phyloP scores from a whole-genome alignment of 1,140 invertebrate species.

The Zaprionus camerounensis region DNA sequence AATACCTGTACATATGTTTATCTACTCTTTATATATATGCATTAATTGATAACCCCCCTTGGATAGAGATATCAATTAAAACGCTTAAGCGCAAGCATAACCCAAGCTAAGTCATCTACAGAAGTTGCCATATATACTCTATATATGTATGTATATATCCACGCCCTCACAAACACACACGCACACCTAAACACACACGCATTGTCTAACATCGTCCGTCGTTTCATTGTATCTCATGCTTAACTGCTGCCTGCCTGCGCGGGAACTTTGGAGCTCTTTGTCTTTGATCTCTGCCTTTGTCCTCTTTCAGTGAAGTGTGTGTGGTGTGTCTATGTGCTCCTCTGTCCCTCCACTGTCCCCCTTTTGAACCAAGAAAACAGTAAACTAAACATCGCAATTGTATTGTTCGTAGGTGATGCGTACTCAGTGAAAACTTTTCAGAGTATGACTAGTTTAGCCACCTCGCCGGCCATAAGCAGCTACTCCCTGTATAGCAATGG shows the following conservation, averaged over 20 bases:
- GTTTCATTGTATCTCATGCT: slow-evolving; percentile 29
- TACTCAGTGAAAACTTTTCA: slow-evolving; percentile 84
- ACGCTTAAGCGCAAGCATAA: background rate
- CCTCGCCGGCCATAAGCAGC: slow-evolving; percentile 81
- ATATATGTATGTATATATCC: slow-evolving; percentile 10
- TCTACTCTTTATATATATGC: slow-evolving; percentile 20
- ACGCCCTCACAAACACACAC: background rate
- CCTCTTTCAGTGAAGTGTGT: slow-evolving; percentile 11
- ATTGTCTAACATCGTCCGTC: slow-evolving; percentile 42
- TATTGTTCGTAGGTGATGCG: slow-evolving; percentile 81
- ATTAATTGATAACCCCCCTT: slow-evolving; percentile 27
- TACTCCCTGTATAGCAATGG: slow-evolving; percentile 83
- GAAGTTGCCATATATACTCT: slow-evolving; percentile 8
- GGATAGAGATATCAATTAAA: slow-evolving; percentile 10
- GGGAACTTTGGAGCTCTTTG: background rate
- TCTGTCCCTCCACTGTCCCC: background rate
- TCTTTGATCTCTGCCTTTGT: background rate
- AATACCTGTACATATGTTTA: slow-evolving; percentile 10
- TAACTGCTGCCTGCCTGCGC: slow-evolving; percentile 5
- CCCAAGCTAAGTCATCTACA: slow-evolving; percentile 13
- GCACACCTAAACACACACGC: slow-evolving; percentile 1
- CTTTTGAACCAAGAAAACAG: slow-evolving; percentile 14
- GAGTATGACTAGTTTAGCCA: slow-evolving; percentile 84
- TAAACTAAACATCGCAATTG: slow-evolving; percentile 54
- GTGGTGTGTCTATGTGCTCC: slow-evolving; percentile 10